These are phyloP conservation scores for Chrysolina haemoptera DNA, from an alignment of 2,888 invertebrate genomes.

Conservation along the genomic window DNA sequence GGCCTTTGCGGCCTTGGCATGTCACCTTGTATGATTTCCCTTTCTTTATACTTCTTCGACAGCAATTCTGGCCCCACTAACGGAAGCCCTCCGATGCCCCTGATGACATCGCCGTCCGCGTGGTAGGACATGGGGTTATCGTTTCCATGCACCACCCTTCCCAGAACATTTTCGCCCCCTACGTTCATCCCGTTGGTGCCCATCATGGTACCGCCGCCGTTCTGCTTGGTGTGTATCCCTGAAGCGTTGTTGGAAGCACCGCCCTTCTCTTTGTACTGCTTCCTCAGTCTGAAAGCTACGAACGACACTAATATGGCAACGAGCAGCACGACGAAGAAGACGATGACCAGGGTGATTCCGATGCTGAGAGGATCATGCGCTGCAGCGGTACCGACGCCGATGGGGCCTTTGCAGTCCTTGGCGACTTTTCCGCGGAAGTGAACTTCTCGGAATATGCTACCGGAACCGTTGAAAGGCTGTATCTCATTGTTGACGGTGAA, in stretches of 20 bases:
- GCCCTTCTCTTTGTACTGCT: constrained; percentile 89
- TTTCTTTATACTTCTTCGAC: constrained; percentile 90
- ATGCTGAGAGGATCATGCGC: constrained; percentile 91
- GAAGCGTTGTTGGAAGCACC: constrained; percentile 78
- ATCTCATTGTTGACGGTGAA: constrained; percentile 91
- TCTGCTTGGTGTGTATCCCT: constrained; percentile 85
- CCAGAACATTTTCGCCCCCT: constrained; percentile 80
- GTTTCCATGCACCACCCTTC: constrained; percentile 78
- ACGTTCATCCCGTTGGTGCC: constrained; percentile 78
- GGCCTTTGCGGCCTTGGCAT: constrained; percentile 88
- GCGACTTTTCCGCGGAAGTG: constrained; percentile 81
- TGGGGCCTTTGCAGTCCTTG: constrained; percentile 82
- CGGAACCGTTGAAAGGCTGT: constrained; percentile 91
- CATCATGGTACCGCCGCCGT: constrained; percentile 80
- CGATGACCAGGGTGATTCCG: constrained; percentile 93
- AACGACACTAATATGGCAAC: constrained; percentile 93
- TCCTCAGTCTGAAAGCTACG: constrained; percentile 90
- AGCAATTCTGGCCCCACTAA: constrained; percentile 89
- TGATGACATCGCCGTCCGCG: constrained; percentile 81
- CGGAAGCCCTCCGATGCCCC: constrained; percentile 83
- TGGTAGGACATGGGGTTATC: constrained; percentile 81
- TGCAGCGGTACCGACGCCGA: constrained; percentile 83
- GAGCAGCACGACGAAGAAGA: constrained; percentile 92
- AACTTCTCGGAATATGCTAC: constrained; percentile 84
- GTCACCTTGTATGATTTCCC: constrained; percentile 75